phyloP scores from a whole-genome alignment of 1,140 invertebrate genomes.

The Colletes gigas region DNA sequence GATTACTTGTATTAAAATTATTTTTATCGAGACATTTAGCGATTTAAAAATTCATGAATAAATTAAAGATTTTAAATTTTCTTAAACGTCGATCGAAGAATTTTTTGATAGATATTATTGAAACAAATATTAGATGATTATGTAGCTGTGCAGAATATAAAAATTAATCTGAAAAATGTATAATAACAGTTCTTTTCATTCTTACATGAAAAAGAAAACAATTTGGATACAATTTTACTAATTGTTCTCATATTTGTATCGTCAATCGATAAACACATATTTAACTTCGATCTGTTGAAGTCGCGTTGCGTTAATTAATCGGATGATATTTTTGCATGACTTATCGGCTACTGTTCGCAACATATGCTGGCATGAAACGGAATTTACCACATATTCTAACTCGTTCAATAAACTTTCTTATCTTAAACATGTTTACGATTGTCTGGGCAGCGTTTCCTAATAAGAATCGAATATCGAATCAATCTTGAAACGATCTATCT shows the following conservation, averaged over 20 bases:
- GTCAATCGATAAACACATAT: not conserved
- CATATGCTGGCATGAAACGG: conserved; percentile 18
- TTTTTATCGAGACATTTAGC: too few relatives aligned
- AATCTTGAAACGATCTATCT: not conserved
- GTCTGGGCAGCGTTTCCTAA: conserved; percentile 16
- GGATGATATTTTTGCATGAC: not conserved
- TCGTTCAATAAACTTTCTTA: conserved; percentile 51
- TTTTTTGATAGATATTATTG: not conserved
- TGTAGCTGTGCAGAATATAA: not conserved
- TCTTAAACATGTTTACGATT: conserved; percentile 31
- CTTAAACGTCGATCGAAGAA: too few relatives aligned
- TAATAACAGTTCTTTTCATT: not conserved
- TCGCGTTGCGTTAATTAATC: conserved; percentile 15
- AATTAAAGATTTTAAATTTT: not conserved
- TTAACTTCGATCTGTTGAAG: not conserved
- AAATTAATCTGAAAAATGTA: not conserved
- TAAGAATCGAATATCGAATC: conserved; percentile 20
- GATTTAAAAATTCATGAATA: not conserved
- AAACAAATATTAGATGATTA: not conserved
- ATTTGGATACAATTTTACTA: not conserved
- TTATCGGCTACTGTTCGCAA: conserved; percentile 36
- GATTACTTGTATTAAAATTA: too few relatives aligned
- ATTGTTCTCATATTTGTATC: not conserved
- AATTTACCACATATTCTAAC: conserved; percentile 25
- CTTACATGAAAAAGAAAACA: not conserved